These are phyloP conservation scores for Danio choprae DNA, from an alignment of 2,797 vertebrate species.

Conservation along the genomic window DNA sequence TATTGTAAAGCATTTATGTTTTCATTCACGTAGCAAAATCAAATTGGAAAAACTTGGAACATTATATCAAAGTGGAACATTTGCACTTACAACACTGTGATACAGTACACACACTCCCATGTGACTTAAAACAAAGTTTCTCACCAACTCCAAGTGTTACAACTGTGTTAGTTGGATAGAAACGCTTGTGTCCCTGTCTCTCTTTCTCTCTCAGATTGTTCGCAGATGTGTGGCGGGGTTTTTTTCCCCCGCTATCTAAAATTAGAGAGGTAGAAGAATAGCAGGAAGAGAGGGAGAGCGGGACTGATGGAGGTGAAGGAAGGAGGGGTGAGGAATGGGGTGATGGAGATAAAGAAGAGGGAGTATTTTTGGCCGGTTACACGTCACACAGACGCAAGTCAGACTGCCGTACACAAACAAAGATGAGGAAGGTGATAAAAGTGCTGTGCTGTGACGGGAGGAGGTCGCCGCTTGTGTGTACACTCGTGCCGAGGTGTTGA, in stretches of 20 bases:
- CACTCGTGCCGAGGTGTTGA: conserved; percentile 43
- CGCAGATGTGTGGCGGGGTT: conserved; percentile 74
- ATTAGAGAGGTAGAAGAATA: conserved; percentile 81
- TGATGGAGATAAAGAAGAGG: conserved; percentile 66
- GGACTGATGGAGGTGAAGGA: conserved; percentile 61
- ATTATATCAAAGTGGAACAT: no score
- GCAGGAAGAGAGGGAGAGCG: conserved; percentile 73
- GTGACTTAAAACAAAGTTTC: background rate
- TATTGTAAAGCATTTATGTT: no score
- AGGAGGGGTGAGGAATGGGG: conserved; percentile 68
- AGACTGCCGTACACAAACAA: conserved; percentile 57
- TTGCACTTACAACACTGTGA: no score
- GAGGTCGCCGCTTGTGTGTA: conserved; percentile 39
- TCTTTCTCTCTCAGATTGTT: conserved; percentile 68
- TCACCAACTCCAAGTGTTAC: conserved; percentile 32
- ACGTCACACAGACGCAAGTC: conserved; percentile 72
- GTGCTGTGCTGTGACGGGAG: conserved; percentile 13
- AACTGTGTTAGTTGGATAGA: conserved; percentile 15
- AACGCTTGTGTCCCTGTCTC: conserved; percentile 45
- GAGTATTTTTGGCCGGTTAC: conserved; percentile 74
- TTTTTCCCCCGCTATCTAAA: conserved; percentile 75
- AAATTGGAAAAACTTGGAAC: no score
- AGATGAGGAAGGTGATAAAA: conserved; percentile 57
- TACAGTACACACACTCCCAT: conserved; percentile 11
- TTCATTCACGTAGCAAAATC: no score